A percentile compares a stretch with the other conserved stretches of the same genome.
phyloP scores from a whole-genome alignment of 1,140 invertebrate species.

The Hydropsyche tenuis region DNA sequence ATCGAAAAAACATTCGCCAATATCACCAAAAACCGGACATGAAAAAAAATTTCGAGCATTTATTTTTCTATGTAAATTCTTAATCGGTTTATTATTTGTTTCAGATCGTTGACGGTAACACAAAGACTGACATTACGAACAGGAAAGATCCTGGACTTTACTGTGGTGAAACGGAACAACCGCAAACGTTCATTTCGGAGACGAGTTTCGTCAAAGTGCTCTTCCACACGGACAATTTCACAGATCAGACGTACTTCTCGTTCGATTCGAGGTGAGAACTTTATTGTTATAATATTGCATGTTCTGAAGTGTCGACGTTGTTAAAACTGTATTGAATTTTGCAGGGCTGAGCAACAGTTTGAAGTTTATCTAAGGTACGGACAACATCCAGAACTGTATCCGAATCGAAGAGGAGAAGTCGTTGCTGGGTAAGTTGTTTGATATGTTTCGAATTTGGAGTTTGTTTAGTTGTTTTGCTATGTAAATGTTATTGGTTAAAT shows the following conservation, averaged over 20 bases:
- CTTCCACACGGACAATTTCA: slow-evolving; percentile 91
- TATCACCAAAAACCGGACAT: too few relatives aligned
- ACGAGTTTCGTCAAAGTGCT: slow-evolving; percentile 89
- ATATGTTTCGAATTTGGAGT: too few relatives aligned
- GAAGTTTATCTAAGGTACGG: slow-evolving; percentile 89
- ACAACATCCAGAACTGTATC: slow-evolving; percentile 90
- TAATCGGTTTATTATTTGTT: not conserved
- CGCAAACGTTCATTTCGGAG: slow-evolving; percentile 92
- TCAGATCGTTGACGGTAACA: slow-evolving; percentile 84
- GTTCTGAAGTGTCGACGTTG: not conserved
- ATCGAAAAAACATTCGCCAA: too few relatives aligned
- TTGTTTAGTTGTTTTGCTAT: too few relatives aligned
- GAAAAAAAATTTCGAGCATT: not conserved
- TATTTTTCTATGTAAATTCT: not conserved
- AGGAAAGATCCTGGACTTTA: slow-evolving; percentile 86
- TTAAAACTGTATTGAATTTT: slow-evolving; percentile 40
- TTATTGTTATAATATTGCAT: not conserved
- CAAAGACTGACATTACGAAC: slow-evolving; percentile 84
- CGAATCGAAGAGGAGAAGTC: slow-evolving; percentile 84
- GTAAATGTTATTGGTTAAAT: too few relatives aligned
- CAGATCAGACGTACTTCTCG: slow-evolving; percentile 77
- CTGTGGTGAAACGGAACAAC: slow-evolving; percentile 91
- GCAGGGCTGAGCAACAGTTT: slow-evolving; percentile 84
- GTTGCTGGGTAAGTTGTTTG: slow-evolving; percentile 69
- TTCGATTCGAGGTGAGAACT: slow-evolving; percentile 64